These are phyloP conservation scores for Lasioglossum pauxillum DNA, from an alignment of 2,888 invertebrate species.

Conservation along the genomic window DNA sequence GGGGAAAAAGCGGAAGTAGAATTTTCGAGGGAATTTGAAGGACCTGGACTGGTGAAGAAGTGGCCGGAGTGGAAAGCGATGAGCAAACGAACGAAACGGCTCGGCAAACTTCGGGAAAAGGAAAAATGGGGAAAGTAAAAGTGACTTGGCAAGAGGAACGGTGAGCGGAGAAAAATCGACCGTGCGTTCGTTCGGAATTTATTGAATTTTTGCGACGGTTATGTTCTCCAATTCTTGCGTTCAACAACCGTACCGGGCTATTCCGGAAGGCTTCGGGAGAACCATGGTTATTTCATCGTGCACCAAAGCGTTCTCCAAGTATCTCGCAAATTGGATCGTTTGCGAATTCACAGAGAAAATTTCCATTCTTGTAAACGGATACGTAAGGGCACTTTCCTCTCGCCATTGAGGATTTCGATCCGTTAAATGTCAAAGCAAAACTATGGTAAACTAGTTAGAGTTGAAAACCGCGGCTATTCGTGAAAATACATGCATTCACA, in stretches of 20 bases:
- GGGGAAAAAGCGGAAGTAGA: slow-evolving; percentile 9
- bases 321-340: background rate
- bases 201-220: background rate
- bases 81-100: background rate
- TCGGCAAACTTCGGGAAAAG: background rate
- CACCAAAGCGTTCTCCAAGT: background rate
- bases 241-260: background rate
- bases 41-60: background rate
- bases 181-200: background rate
- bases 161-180: background rate
- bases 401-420: background rate
- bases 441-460: background rate
- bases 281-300: background rate
- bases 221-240: background rate
- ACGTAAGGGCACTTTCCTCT: background rate
- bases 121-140: background rate
- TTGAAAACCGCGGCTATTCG: background rate
- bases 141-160: background rate
- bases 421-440: background rate
- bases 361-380: background rate
- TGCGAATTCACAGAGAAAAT: background rate
- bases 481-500: background rate
- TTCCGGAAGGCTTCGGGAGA: background rate
- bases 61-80: background rate
- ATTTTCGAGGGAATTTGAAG: slow-evolving; percentile 14